Percentiles rank a stretch among this genome's conserved stretches.
phyloP scores from a whole-genome alignment of 2,797 vertebrate species.

The Microctenopoma lineatum region DNA sequence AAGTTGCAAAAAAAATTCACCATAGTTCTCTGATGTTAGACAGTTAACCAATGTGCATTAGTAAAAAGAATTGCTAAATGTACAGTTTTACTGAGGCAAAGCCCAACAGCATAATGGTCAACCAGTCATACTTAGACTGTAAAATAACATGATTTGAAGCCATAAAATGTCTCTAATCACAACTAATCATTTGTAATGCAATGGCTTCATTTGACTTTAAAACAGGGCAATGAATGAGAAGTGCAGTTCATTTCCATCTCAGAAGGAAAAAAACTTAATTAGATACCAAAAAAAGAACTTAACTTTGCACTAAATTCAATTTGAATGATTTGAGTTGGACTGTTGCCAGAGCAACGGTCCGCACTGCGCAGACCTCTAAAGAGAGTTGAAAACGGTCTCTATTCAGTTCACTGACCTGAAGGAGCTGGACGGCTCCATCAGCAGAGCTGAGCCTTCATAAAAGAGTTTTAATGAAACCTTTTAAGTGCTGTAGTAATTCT shows the following conservation, averaged over 20 bases:
- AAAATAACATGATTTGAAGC: conserved; percentile 53
- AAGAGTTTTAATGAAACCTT: conserved; percentile 67
- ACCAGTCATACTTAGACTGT: conserved; percentile 55
- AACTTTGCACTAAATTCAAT: conserved; percentile 66
- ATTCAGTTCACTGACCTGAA: conserved; percentile 57
- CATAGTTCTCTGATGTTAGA: conserved; percentile 33
- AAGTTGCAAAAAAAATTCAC: conserved; percentile 41
- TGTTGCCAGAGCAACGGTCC: conserved; percentile 61
- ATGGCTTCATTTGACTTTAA: conserved; percentile 56
- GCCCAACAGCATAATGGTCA: conserved; percentile 44
- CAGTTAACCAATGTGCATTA: conserved; percentile 42
- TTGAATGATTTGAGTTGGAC: conserved; percentile 62
- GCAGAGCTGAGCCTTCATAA: conserved; percentile 60
- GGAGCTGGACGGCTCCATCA: conserved; percentile 61
- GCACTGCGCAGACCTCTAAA: conserved; percentile 70
- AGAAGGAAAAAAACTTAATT: conserved; percentile 56
- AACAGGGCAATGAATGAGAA: conserved; percentile 47
- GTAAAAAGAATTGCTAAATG: conserved; percentile 26
- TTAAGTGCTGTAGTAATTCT: conserved; percentile 53
- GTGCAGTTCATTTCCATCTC: conserved; percentile 56
- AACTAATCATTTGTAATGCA: conserved; percentile 59
- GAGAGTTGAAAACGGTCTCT: conserved; percentile 63
- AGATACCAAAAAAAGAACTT: conserved; percentile 43
- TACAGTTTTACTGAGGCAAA: conserved; percentile 43
- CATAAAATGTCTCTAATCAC: conserved; percentile 55